Conservation (phyloP, 2,888 invertebrate genomes). For the Lypha dubia region DNA sequence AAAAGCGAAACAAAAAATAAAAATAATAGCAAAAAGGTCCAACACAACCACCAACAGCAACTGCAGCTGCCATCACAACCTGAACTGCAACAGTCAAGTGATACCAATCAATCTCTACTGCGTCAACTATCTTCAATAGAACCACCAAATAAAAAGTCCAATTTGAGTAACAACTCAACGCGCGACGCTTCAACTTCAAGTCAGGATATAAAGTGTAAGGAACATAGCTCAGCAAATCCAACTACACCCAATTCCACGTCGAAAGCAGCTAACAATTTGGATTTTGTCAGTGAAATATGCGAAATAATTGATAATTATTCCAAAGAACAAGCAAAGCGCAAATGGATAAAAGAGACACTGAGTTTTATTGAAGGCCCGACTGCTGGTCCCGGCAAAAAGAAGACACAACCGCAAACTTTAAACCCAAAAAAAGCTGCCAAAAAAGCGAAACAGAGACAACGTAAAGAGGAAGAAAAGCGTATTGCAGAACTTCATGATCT, state of each 20-base stretch:
- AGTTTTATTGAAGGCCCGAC: conserved; percentile 81
- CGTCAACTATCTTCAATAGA: conserved; percentile 43
- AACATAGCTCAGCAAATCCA: conserved; percentile 66
- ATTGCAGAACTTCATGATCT: conserved; percentile 81
- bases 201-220: conserved; percentile 59
- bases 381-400: conserved; percentile 72
- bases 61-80: background rate
- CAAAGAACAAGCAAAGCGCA: conserved; percentile 79
- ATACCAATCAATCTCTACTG: background rate
- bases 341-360: conserved; percentile 82
- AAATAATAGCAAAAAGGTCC: conserved; percentile 38
- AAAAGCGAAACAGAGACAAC: conserved; percentile 83
- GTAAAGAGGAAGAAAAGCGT: conserved; percentile 82
- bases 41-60: conserved; percentile 23
- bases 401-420: conserved; percentile 79
- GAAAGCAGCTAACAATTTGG: conserved; percentile 68
- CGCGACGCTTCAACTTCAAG: conserved; percentile 68
- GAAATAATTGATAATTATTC: conserved; percentile 80
- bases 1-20: conserved; percentile 52
- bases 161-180: conserved; percentile 65
- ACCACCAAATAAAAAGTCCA: conserved; percentile 67
- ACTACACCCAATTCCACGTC: conserved; percentile 46
- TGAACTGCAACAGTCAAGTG: background rate
- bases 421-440: conserved; percentile 83
- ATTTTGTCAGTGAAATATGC: conserved; percentile 80